A percentile compares a stretch with the other conserved stretches of the same genome.
Conservation (phyloP, 2,888 invertebrate species). For the Ormyrus thymus region DNA sequence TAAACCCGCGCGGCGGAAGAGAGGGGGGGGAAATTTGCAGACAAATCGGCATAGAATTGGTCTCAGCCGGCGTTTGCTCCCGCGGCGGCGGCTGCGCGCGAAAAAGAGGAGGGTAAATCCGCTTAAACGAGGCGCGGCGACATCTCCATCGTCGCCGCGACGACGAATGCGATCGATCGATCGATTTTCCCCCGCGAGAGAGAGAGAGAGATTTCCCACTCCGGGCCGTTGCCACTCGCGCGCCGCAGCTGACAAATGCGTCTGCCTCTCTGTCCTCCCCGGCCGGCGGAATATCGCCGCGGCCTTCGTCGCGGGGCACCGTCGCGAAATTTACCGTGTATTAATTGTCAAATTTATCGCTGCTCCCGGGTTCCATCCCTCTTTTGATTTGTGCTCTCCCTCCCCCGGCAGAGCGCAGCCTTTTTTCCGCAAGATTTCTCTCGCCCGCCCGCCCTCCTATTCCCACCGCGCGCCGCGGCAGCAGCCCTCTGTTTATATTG, state of each 20-base stretch:
- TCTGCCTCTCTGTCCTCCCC: too few relatives aligned
- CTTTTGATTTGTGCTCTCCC: constrained; percentile 9
- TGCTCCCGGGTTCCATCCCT: not conserved
- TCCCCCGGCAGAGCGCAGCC: not conserved
- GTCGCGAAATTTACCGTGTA: constrained; percentile 54
- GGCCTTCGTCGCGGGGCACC: not conserved
- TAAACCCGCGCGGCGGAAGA: not conserved
- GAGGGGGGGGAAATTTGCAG: constrained; percentile 1
- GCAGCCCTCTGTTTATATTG: not conserved
- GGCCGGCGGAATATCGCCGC: not conserved
- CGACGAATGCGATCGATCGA: constrained; percentile 13
- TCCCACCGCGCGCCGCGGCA: not conserved
- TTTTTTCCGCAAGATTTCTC: not conserved
- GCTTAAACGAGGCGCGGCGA: constrained; percentile 22
- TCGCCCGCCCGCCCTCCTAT: not conserved
- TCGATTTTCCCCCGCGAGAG: constrained; percentile 3
- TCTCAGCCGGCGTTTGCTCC: constrained; percentile 18
- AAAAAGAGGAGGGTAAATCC: constrained; percentile 43
- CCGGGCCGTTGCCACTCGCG: not conserved
- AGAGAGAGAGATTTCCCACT: not conserved
- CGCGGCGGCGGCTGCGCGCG: not conserved
- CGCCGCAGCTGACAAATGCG: constrained; percentile 37
- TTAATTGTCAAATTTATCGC: constrained; percentile 58
- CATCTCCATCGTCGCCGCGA: not conserved
- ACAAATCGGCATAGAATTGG: constrained; percentile 34